These are phyloP conservation scores for Acanthosoma haemorrhoidale DNA, from an alignment of 2,888 invertebrate genomes.

Conservation along the genomic window DNA sequence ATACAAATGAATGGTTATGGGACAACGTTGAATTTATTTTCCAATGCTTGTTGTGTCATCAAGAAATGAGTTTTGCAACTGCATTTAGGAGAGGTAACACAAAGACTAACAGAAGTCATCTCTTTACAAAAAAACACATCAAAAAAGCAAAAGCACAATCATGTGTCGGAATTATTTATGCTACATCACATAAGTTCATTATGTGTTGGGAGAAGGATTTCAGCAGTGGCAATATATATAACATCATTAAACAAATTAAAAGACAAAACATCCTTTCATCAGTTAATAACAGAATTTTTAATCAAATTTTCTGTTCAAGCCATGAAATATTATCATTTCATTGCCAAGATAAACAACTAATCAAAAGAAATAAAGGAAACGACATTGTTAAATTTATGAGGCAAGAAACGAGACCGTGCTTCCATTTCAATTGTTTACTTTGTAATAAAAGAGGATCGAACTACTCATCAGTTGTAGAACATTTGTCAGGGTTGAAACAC, in stretches of 20 bases:
- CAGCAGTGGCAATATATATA: not conserved
- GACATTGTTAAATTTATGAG: constrained; percentile 16
- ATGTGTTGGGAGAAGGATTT: not conserved
- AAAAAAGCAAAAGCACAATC: not conserved
- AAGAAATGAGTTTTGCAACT: constrained; percentile 13
- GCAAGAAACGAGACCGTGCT: not conserved
- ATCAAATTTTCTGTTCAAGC: not conserved
- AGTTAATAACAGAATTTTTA: not conserved
- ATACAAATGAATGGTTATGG: not conserved
- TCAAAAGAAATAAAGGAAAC: not conserved
- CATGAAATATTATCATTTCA: not conserved
- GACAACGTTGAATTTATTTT: not conserved
- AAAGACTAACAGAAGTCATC: constrained; percentile 7
- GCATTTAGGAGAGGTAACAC: not conserved
- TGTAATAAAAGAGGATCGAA: not conserved
- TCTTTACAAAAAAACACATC: constrained; percentile 8
- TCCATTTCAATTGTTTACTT: not conserved
- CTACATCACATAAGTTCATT: constrained; percentile 6
- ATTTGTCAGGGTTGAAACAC: not conserved
- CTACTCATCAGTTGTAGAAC: not conserved
- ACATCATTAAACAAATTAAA: not conserved
- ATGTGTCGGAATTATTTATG: not conserved
- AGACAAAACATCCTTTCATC: not conserved
- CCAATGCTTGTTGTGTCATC: constrained; percentile 16
- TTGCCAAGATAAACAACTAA: not conserved